phyloP scores from a whole-genome alignment of 2,797 vertebrate species.

The Fistularia tabacaria region DNA sequence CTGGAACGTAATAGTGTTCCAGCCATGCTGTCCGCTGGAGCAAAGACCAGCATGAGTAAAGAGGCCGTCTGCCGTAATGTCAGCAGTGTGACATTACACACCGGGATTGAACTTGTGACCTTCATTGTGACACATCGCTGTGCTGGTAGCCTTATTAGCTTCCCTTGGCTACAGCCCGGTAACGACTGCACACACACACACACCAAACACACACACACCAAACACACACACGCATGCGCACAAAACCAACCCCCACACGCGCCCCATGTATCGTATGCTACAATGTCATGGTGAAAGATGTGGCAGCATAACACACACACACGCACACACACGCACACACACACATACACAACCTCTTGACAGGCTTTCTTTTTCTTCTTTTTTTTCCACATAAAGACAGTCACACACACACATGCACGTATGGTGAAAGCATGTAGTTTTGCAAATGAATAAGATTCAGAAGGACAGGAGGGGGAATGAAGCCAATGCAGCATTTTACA shows the following conservation, averaged over 20 bases:
- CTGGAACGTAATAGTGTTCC: constrained; percentile 40
- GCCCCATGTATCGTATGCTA: constrained; percentile 25
- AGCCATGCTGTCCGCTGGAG: constrained; percentile 23
- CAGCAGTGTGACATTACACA: constrained; percentile 55
- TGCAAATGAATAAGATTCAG: constrained; percentile 42
- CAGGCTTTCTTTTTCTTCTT: constrained; percentile 36
- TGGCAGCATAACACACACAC: constrained; percentile 32
- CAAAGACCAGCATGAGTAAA: constrained; percentile 41
- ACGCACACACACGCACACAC: constrained; percentile 3
- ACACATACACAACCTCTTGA: constrained; percentile 24
- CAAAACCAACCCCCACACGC: constrained; percentile 14
- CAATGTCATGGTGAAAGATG: constrained; percentile 33
- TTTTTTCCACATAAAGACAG: constrained; percentile 10
- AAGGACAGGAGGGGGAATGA: constrained; percentile 38
- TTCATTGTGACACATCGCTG: constrained; percentile 54
- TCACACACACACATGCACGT: constrained; percentile 4
- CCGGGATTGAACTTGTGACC: constrained; percentile 58
- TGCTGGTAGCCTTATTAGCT: constrained; percentile 61
- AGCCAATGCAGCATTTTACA: constrained; percentile 62
- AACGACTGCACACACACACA: constrained; percentile 16
- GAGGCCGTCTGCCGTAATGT: constrained; percentile 56
- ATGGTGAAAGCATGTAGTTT: neutral
- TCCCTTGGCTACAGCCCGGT: constrained; percentile 31
- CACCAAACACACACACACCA: constrained; percentile 13
- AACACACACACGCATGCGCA: neutral